phyloP scores from a whole-genome alignment of 2,797 vertebrate species.

The Alauda arvensis region DNA sequence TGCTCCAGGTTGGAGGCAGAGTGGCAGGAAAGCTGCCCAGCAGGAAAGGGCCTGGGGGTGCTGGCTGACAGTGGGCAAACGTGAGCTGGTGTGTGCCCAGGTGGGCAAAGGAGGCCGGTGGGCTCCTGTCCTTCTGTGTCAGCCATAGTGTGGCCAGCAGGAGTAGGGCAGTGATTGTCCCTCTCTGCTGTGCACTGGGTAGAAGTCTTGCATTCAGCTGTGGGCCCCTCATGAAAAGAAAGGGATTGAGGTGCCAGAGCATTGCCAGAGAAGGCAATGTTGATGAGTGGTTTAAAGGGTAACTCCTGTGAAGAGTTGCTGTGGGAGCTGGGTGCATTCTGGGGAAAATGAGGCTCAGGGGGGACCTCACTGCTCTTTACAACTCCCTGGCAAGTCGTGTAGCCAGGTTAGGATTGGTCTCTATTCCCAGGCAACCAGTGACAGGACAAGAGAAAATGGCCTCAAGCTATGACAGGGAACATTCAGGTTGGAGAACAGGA shows the following conservation, averaged over 20 bases:
- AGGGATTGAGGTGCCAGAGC: too few species aligned
- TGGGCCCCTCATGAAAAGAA: not conserved
- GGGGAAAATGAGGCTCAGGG: not conserved
- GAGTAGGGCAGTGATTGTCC: fast-evolving
- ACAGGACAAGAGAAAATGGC: not conserved
- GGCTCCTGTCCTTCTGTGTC: not conserved
- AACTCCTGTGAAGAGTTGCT: not conserved
- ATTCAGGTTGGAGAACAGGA: not conserved
- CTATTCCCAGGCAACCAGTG: fast-evolving
- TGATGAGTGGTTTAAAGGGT: not conserved
- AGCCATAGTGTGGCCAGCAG: not conserved
- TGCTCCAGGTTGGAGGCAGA: not conserved
- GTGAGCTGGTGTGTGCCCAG: fast-evolving
- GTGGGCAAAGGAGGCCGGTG: fast-evolving
- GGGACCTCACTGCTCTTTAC: not conserved
- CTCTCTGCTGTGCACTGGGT: not conserved
- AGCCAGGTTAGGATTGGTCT: not conserved
- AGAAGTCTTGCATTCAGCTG: not conserved
- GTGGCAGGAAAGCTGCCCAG: too few species aligned
- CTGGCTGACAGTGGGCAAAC: fast-evolving
- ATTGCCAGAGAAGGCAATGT: not conserved
- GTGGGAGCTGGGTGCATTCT: not conserved
- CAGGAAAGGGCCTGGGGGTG: not conserved
- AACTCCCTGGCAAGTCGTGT: not conserved
- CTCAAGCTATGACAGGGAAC: not conserved